A percentile compares a stretch with the other conserved stretches of the same genome.
Evolutionary conservation across 2,113 vertebrate genomes (phyloP).

Genomic region (Anhinga anhinga): DNA sequence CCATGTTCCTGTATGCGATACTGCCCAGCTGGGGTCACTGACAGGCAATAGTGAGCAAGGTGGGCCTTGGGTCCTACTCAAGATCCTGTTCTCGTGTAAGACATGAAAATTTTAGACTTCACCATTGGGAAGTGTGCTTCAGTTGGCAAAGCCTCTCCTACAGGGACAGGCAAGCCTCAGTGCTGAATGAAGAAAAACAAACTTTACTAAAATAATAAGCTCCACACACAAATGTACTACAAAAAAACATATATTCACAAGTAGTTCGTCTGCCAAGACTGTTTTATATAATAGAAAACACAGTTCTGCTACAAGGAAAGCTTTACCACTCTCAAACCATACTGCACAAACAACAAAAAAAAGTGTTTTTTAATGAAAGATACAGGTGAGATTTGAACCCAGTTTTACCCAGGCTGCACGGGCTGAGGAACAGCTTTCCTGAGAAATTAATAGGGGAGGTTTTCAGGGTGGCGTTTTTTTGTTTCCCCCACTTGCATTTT

Average conservation of each 20-base stretch:
- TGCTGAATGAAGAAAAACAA: background rate
- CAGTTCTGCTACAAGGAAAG: background rate
- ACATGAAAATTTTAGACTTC: background rate
- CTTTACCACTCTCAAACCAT: background rate
- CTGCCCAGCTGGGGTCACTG: background rate
- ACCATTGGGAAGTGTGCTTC: background rate
- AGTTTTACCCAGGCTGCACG: background rate
- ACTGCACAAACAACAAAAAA: background rate
- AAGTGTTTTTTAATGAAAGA: background rate
- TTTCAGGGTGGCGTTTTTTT: background rate
- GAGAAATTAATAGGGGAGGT: background rate
- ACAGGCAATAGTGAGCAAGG: background rate
- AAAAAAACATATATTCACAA: background rate
- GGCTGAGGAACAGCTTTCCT: background rate
- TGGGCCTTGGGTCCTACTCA: background rate
- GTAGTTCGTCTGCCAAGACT: background rate
- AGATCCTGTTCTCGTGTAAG: background rate
- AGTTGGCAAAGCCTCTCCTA: background rate
- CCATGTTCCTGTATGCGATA: background rate
- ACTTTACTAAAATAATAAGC: background rate
- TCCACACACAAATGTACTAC: background rate
- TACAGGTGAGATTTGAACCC: background rate
- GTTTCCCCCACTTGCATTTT: background rate
- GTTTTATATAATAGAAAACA: background rate
- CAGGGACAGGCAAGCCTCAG: background rate